phyloP scores from a whole-genome alignment of 2,797 vertebrate species.

The Phrynocephalus vlangalii region DNA sequence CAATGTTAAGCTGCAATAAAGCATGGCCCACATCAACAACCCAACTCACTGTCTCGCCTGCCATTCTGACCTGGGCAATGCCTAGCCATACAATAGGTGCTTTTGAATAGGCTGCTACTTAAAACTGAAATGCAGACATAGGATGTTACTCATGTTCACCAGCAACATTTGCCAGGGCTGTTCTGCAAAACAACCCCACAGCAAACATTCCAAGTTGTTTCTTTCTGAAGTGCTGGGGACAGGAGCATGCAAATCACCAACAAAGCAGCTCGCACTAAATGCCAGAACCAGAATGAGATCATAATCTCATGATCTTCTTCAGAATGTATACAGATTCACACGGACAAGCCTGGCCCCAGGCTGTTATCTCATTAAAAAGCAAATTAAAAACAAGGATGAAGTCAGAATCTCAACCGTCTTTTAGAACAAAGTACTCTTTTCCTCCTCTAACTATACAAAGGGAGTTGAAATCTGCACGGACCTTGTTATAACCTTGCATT shows the following conservation, averaged over 20 bases:
- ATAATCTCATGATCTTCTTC: background rate
- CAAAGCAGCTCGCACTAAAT: background rate
- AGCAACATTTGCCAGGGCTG: background rate
- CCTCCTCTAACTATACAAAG: background rate
- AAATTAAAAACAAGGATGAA: background rate
- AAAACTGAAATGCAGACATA: background rate
- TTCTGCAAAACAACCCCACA: background rate
- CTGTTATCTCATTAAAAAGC: background rate
- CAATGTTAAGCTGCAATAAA: too few species aligned
- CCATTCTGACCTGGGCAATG: background rate
- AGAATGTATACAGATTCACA: background rate
- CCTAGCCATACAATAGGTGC: background rate
- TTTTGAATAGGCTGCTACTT: background rate
- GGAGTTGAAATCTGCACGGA: background rate
- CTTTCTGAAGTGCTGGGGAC: background rate
- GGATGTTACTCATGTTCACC: background rate
- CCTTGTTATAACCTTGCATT: background rate
- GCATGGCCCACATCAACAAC: too few species aligned
- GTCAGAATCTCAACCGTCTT: background rate
- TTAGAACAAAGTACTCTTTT: background rate
- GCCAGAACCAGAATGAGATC: conserved; percentile 8
- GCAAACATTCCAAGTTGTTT: background rate
- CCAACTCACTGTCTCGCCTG: too few species aligned
- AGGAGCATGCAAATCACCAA: background rate
- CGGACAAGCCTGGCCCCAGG: background rate